These are phyloP conservation scores for Desmodus rotundus DNA, from an alignment of 2,113 vertebrate genomes.

Conservation along the genomic window DNA sequence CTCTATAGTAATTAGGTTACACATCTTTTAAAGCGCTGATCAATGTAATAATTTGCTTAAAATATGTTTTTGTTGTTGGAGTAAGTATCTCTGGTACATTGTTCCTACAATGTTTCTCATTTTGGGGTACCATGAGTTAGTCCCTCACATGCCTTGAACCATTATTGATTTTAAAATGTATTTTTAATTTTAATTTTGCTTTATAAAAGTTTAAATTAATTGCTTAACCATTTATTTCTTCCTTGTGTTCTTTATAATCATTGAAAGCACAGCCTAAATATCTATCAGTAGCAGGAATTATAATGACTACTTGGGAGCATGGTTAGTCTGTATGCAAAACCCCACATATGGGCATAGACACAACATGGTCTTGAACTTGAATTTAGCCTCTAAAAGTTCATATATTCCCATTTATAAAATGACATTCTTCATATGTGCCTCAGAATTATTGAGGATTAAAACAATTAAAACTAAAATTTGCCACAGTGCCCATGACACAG, in stretches of 20 bases:
- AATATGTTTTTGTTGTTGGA: not conserved
- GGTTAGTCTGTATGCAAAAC: not conserved
- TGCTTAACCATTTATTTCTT: not conserved
- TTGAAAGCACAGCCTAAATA: not conserved
- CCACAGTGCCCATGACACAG: not conserved
- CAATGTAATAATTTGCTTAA: not conserved
- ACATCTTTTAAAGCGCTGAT: not conserved
- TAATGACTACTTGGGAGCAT: not conserved
- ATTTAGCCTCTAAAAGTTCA: not conserved
- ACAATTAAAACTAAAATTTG: not conserved
- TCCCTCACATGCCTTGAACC: not conserved
- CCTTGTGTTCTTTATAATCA: not conserved
- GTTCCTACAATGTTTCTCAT: not conserved
- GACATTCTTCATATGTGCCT: not conserved
- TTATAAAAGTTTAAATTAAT: not conserved
- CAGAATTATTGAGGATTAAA: conserved; percentile 25
- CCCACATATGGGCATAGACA: not conserved
- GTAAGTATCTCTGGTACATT: not conserved
- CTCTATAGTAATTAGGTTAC: not conserved
- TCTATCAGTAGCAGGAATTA: not conserved
- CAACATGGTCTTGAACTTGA: not conserved
- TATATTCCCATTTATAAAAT: conserved; percentile 7
- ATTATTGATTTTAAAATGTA: not conserved
- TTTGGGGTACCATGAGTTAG: not conserved
- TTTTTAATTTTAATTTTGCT: not conserved